These are phyloP conservation scores for Drosophila watanabei DNA, from an alignment of 1,140 invertebrate genomes.

Conservation along the genomic window DNA sequence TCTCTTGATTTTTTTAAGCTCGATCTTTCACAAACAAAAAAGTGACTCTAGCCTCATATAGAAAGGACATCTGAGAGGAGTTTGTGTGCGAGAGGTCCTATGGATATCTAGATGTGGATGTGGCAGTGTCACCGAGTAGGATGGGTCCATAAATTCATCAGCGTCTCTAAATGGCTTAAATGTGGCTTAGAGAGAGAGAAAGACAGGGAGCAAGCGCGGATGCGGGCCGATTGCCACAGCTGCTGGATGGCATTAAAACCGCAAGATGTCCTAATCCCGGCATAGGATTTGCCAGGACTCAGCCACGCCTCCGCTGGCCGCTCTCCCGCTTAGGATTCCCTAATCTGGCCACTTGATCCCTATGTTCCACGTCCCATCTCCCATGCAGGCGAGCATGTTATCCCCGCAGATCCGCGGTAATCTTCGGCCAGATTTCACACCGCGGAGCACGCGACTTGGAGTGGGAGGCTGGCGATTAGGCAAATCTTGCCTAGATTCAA, in stretches of 20 bases:
- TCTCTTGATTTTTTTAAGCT: not conserved
- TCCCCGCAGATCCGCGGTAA: conserved; percentile 51
- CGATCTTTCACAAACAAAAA: not conserved
- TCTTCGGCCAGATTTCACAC: conserved; percentile 65
- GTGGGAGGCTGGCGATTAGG: conserved; percentile 39
- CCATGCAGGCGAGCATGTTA: conserved; percentile 16
- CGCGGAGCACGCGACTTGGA: conserved; percentile 46
- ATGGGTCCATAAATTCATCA: conserved; percentile 77
- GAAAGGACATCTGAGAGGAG: not conserved
- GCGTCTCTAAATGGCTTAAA: conserved; percentile 74
- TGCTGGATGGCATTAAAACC: conserved; percentile 64
- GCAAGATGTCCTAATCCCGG: conserved; percentile 72
- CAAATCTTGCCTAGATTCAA: conserved; percentile 33
- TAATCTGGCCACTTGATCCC: conserved; percentile 46
- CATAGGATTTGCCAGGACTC: conserved; percentile 57
- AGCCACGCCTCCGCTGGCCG: conserved; percentile 54
- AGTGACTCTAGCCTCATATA: not conserved
- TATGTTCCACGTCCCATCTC: conserved; percentile 2
- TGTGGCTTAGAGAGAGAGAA: conserved; percentile 26
- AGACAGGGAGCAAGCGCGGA: not conserved
- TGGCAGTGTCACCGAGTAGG: conserved; percentile 38
- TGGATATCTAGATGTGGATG: not conserved
- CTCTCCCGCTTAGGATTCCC: conserved; percentile 2
- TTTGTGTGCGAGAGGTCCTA: not conserved
- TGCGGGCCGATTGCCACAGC: conserved; percentile 7